Evolutionary conservation across 2,113 vertebrate species (phyloP), one percentile per base, ranked within the genome.

Genomic region (Glaucidium brasilianum): DNA sequence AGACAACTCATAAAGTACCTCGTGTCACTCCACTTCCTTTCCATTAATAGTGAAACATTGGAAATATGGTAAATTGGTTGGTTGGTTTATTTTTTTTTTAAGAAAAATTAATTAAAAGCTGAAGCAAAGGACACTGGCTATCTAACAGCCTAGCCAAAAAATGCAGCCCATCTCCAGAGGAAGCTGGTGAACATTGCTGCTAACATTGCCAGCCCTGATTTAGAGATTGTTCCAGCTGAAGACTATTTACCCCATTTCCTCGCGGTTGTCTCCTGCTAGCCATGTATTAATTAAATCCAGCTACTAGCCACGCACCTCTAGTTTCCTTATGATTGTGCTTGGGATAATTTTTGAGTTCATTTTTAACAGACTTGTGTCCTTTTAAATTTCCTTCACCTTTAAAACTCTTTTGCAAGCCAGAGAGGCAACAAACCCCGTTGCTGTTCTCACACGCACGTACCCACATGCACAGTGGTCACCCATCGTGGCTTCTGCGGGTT

Each of bases 161-260:
- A 11, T 2, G 7, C 77, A 85, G 58, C 29, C 58, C 63, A 14
- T 25, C 37, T 59, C 53, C 89, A 90, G 74, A 66, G 73, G 22
- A 90, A 82, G 45, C 41, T 2, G 8, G 7, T 56, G 77, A 76
- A 56, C 2, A 0, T 43, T 86, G 16, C 43, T 7, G 14, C 55
- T 59, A 27, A 64, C 20, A 4, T 45, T 22, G 25, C 91, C 82
- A 74, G 45, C 80, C 90, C 84, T 35, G 72, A 93, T 67, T 60
- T 88, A 82, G 39, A 91, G 90, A 62, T 78, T 71, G 11, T 1
- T 85, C 86, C 94, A 91, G 63, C 93, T 93, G 89, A 96, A 94
- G 63, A 59, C 13, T 66, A 79, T 97, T 95, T 91, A 47, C 35
- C 92, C 90, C 84, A 52, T 90, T 96, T 96, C 94, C 95, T 86